These are phyloP conservation scores for Euproctis similis DNA, from an alignment of 2,888 invertebrate species.

Conservation along the genomic window DNA sequence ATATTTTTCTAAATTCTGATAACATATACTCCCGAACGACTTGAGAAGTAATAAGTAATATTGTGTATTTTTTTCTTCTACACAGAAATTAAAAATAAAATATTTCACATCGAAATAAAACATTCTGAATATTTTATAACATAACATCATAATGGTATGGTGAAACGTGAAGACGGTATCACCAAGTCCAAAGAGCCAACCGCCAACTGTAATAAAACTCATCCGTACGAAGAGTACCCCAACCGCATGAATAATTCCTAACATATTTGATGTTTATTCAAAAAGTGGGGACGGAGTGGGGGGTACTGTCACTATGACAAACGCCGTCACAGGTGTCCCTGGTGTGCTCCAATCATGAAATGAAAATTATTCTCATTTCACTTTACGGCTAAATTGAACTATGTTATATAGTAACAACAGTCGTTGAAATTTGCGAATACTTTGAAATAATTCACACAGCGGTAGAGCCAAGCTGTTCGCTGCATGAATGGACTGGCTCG, in stretches of 20 bases:
- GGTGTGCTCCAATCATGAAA: conserved; percentile 37
- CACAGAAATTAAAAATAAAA: no score
- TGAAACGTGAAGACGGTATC: conserved; percentile 16
- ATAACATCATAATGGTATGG: conserved; percentile 5
- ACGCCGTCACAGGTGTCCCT: conserved; percentile 38
- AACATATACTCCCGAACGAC: no score
- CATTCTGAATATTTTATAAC: conserved; percentile 5
- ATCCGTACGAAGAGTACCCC: conserved; percentile 24
- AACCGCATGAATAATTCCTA: conserved; percentile 38
- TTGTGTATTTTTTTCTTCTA: no score
- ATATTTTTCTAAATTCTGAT: no score
- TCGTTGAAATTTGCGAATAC: conserved; percentile 7
- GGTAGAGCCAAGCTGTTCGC: no score
- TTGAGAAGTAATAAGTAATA: no score
- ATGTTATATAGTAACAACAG: no score
- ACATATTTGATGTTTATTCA: conserved; percentile 41
- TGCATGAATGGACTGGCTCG: no score
- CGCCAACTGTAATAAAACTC: conserved; percentile 32
- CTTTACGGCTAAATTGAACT: no score
- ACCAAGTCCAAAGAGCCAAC: conserved; percentile 13
- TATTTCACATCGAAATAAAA: no score
- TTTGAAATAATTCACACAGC: no score
- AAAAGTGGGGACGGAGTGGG: conserved; percentile 21
- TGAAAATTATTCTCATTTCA: conserved; percentile 42
- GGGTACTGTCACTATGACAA: conserved; percentile 38